Percentiles rank a stretch among this genome's conserved stretches.
Evolutionary conservation across 2,113 vertebrate species (phyloP).

Genomic region (Lamprologus lemairii): DNA sequence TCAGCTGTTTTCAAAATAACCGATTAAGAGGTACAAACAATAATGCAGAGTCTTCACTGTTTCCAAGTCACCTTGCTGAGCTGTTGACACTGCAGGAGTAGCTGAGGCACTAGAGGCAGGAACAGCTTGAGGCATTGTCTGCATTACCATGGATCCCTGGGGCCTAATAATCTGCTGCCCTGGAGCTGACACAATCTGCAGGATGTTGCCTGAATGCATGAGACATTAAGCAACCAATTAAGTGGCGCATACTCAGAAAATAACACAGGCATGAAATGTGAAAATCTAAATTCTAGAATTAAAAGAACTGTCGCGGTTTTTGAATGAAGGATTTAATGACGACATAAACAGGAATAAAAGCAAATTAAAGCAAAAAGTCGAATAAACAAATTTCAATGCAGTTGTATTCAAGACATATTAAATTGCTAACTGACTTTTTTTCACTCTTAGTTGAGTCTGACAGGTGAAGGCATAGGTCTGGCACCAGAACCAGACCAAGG

Average conservation of each 20-base stretch:
- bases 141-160: constrained; percentile 83
- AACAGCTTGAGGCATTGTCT: constrained; percentile 72
- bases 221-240: background rate
- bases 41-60: background rate
- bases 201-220: constrained; percentile 78
- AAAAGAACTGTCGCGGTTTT: background rate
- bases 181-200: constrained; percentile 87
- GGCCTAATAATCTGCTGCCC: constrained; percentile 83
- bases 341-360: background rate
- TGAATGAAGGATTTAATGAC: background rate
- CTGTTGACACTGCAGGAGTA: constrained; percentile 60
- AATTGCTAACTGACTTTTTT: background rate
- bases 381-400: background rate
- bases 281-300: background rate
- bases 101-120: constrained; percentile 73
- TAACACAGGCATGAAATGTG: background rate
- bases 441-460: background rate
- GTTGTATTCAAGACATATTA: background rate
- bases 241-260: background rate
- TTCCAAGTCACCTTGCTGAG: constrained; percentile 70
- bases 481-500: background rate
- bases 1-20: background rate
- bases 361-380: background rate
- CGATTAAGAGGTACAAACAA: background rate
- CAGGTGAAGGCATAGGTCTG: background rate